Base-by-base conservation (phyloP, 2,888 invertebrate genomes). In the Xanthia togata region DNA sequence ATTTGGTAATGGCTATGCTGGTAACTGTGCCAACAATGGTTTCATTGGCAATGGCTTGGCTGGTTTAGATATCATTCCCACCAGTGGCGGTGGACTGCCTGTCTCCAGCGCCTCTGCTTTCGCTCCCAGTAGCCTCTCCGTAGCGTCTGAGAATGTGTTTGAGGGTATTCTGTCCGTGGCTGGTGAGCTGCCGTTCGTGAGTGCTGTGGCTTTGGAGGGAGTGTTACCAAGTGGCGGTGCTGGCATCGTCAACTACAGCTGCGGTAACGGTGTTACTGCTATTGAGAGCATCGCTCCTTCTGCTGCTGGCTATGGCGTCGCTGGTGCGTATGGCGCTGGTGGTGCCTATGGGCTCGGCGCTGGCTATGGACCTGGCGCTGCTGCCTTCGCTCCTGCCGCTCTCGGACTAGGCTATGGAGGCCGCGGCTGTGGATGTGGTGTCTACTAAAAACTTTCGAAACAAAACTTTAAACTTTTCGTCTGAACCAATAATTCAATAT, bases 121-220 rank as follows among this genome's bases (percentile, higher is more conserved):
- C 11, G 62, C 74, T 38, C 88, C 88, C 41, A 78, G 20, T 17
- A 86, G 88, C 2, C 62, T 88, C 44, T 76, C 85, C 14, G 59
- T 88, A 44, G 68, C 70, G 9, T 88, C 88, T 63, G 88, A 88
- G 26, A 88, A 87, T 41, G 71, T 67, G 8, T 87, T 41, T 35
- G 88, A 87, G 35, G 88, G 87, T 63, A 26, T 62, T 50, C 69
- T 88, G n/a, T 63, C 70, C 17, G 84, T 81, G 17, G 67, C 62
- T 72, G 88, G 85, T 76, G 87, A 82, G 76, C 67, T 82, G 44
- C 86, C 86, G 12, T 86, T 86, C 26, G n/a, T 83, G 38, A 78
- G 83, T 62, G 55, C 83, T 74, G 83, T 82, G 17, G 70, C 57
- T 57, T 53, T 86, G 17, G 86, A 86, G 5, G 82, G 82, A 12